Evolutionary conservation across 2,113 vertebrate genomes (phyloP).

Genomic region (Halichoeres trimaculatus): DNA sequence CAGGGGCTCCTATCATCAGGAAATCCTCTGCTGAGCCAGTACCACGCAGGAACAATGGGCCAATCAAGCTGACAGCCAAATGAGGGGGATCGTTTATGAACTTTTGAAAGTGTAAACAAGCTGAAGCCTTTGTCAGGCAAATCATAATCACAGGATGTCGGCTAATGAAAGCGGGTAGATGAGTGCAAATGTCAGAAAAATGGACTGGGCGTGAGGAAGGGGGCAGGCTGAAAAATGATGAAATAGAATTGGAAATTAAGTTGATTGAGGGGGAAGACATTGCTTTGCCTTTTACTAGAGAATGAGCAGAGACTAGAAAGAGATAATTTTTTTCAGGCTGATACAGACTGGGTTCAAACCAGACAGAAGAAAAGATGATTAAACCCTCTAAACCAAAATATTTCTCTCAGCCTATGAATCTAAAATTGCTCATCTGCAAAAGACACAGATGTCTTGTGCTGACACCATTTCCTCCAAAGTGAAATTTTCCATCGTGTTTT

Average conservation of each 20-base stretch:
- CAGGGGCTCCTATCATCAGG: constrained; percentile 46
- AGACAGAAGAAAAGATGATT: neutral
- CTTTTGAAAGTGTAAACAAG: constrained; percentile 68
- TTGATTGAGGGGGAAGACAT: constrained; percentile 29
- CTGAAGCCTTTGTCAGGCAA: constrained; percentile 49
- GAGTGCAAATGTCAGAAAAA: constrained; percentile 60
- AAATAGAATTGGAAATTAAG: constrained; percentile 20
- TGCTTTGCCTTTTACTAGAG: neutral
- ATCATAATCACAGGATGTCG: constrained; percentile 60
- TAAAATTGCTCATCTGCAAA: no score
- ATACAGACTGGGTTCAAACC: neutral
- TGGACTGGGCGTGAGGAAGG: constrained; percentile 14
- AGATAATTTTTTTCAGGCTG: neutral
- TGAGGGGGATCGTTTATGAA: constrained; percentile 60
- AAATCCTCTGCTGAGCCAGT: constrained; percentile 12
- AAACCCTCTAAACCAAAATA: neutral
- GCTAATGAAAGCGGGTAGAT: constrained; percentile 50
- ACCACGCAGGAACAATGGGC: constrained; percentile 34
- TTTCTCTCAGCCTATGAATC: no score
- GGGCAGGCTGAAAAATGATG: constrained; percentile 24
- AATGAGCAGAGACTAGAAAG: neutral
- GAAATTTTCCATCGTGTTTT: no score
- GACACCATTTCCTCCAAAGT: no score
- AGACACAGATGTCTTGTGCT: no score
- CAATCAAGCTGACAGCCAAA: constrained; percentile 61